phyloP scores from a whole-genome alignment of 2,888 invertebrate species.

The Allygus modestus region DNA sequence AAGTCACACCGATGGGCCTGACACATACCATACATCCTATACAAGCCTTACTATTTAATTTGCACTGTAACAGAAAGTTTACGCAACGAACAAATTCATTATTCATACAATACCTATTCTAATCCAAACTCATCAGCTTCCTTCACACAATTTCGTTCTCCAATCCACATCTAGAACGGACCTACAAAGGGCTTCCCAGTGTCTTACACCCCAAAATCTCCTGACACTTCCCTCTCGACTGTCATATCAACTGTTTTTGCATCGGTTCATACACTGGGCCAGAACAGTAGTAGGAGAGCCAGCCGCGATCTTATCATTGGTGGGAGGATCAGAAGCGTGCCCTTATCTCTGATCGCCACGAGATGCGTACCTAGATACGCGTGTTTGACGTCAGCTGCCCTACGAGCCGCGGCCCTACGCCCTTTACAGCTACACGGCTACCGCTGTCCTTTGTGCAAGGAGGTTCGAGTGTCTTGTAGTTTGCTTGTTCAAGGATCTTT shows the following conservation, averaged over 20 bases:
- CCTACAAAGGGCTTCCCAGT: neutral
- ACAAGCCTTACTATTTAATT: no score
- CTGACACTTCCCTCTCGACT: constrained; percentile 43
- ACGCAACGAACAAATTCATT: no score
- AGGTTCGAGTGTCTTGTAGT: constrained; percentile 16
- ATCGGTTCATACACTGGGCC: neutral
- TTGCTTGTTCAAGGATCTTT: neutral
- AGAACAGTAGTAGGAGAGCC: neutral
- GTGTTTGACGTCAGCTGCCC: constrained; percentile 33
- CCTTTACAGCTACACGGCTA: neutral
- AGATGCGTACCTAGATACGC: constrained; percentile 43
- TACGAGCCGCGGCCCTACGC: constrained; percentile 12
- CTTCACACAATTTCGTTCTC: neutral
- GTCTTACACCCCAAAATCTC: neutral
- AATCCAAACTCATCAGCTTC: no score
- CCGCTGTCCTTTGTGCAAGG: neutral
- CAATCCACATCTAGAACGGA: neutral
- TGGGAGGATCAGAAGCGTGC: constrained; percentile 31
- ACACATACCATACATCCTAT: no score
- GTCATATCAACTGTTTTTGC: constrained; percentile 22
- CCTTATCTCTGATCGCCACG: constrained; percentile 25
- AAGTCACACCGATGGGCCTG: no score
- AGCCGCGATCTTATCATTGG: constrained; percentile 9
- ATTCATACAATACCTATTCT: no score
- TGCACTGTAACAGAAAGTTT: no score